These are phyloP conservation scores for Macrotrachela quadricornifera DNA, from an alignment of 1,140 invertebrate genomes.

Conservation along the genomic window DNA sequence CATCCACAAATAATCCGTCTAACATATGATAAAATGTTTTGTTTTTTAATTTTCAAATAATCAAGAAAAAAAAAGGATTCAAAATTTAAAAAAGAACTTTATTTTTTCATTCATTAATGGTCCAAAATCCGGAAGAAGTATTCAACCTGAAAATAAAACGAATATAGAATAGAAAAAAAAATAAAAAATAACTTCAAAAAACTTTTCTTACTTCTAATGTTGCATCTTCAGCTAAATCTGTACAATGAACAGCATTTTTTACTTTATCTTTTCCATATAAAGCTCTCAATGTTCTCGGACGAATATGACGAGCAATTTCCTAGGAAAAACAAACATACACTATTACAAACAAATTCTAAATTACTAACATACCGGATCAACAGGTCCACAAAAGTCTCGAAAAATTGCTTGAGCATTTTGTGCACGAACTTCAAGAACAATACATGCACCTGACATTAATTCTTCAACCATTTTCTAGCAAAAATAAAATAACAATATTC, in stretches of 20 bases:
- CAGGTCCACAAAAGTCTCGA: slow-evolving; percentile 58
- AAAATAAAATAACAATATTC: no score
- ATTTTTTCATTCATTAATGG: background rate
- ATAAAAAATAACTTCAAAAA: background rate
- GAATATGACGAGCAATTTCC: slow-evolving; percentile 59
- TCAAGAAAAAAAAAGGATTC: no score
- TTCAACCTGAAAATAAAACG: slow-evolving; percentile 20
- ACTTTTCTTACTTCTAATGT: slow-evolving; percentile 42
- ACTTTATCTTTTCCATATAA: slow-evolving; percentile 58
- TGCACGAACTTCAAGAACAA: slow-evolving; percentile 58
- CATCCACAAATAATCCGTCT: no score
- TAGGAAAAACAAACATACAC: slow-evolving; percentile 21
- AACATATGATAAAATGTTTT: no score
- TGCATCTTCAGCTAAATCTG: slow-evolving; percentile 66
- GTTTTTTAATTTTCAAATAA: no score
- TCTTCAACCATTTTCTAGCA: slow-evolving; percentile 53
- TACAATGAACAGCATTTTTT: slow-evolving; percentile 71
- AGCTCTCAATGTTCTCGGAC: slow-evolving; percentile 59
- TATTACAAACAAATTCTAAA: background rate
- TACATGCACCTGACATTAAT: slow-evolving; percentile 53
- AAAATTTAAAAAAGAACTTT: no score
- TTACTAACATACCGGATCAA: slow-evolving; percentile 49
- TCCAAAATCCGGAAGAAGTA: slow-evolving; percentile 29
- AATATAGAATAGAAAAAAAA: no score
- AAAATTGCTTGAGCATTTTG: slow-evolving; percentile 46